Base-by-base conservation (phyloP, 2,113 vertebrate genomes). In the Pseudolaguvia tuberculata region DNA sequence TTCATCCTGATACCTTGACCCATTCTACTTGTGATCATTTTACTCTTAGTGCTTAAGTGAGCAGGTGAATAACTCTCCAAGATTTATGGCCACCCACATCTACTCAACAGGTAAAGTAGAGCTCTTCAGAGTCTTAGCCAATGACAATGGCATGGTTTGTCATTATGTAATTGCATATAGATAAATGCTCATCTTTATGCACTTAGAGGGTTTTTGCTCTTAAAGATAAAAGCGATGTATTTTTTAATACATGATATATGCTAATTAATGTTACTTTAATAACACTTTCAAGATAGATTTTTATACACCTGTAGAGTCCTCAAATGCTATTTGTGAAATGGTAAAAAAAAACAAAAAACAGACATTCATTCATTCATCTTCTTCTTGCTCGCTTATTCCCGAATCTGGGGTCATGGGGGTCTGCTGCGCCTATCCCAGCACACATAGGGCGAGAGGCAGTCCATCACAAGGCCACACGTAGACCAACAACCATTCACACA, bases 1-100 rank as follows among this genome's bases (percentile, higher is more conserved):
- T 45, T 61, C 31, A 47, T 51, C 68, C 47, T 45, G 39, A 61
- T 78, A 72, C 62, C 70, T 67, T 55, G 57, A 78, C 75, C 75
- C 79, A 79, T 31, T 81, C 53, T 51, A 31, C 62, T 61, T 82
- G 53, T 79, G 67, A 72, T 45, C 51, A 59, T 62, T 70, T 76
- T n/a, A 62, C 56, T 70, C 70, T 59, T 29, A 45, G 23, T 71
- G 72, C 69, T 56, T 79, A 70, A 71, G n/a, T 68, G 25, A 75
- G 76, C 81, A 80, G 78, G 72, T 83, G 72, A 50, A 20, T 10
- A 17, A 23, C 73, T 39, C 48, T 21, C 31, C 13, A 57, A 53
- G 35, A 39, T 42, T 23, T 68, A 31, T 17, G 70, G 63, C 55
- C 65, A 70, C 65, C 45, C 75, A 78, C 66, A 80, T 66, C 35